Evolutionary conservation across 2,113 vertebrate species (phyloP).

Genomic region (Megalops atlanticus): DNA sequence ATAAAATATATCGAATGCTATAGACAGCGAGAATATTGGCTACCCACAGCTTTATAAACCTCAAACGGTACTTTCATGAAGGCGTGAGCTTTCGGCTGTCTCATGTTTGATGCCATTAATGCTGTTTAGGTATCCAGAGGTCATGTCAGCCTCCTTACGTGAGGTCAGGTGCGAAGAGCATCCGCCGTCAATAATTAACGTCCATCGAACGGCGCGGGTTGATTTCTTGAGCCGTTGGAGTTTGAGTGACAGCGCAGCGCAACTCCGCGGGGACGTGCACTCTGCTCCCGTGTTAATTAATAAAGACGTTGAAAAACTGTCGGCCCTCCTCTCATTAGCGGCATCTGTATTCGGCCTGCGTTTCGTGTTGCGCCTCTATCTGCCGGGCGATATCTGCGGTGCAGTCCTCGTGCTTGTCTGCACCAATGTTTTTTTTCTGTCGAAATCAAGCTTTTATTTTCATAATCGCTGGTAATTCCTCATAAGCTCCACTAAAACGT

Average conservation of each 20-base stretch:
- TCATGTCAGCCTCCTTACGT: neutral
- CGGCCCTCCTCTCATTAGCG: conserved; percentile 48
- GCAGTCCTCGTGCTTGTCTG: conserved; percentile 19
- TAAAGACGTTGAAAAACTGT: conserved; percentile 50
- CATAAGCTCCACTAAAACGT: neutral
- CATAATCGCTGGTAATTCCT: neutral
- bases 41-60: neutral
- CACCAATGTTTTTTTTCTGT: conserved; percentile 29
- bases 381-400: conserved; percentile 36
- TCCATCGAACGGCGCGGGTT: conserved; percentile 6
- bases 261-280: conserved; percentile 44
- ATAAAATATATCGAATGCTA: neutral
- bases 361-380: conserved; percentile 15
- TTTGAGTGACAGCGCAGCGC: conserved; percentile 54
- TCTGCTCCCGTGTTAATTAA: conserved; percentile 47
- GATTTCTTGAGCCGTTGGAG: conserved; percentile 28
- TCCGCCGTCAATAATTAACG: conserved; percentile 55
- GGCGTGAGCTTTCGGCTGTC: neutral
- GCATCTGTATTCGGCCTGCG: conserved; percentile 13
- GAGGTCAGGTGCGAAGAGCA: neutral
- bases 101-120: neutral
- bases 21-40: neutral
- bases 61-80: neutral
- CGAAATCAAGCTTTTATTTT: conserved; percentile 16
- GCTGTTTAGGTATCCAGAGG: neutral